Evolutionary conservation across 2,888 invertebrate species (phyloP).

Genomic region (Pollenia griseotomentosa): DNA sequence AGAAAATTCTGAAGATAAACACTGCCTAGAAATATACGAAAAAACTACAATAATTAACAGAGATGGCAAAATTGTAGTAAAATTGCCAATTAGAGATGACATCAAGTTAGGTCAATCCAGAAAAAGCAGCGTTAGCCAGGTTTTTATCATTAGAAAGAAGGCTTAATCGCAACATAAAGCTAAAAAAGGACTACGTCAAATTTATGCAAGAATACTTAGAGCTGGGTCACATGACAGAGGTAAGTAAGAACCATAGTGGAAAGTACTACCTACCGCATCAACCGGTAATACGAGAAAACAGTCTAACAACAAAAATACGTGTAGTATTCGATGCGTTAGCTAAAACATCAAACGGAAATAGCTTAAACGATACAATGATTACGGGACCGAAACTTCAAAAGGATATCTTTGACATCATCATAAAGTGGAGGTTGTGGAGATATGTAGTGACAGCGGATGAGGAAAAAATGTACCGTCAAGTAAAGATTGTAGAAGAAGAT

Average conservation of each 20-base stretch:
- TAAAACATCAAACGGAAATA: neutral
- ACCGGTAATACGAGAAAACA: neutral
- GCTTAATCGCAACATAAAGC: neutral
- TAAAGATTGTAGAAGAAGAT: no score
- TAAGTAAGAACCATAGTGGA: no score
- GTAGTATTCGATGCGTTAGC: no score
- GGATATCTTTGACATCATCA: neutral
- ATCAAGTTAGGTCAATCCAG: neutral
- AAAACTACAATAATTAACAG: no score
- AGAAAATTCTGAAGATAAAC: no score
- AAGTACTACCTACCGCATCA: neutral
- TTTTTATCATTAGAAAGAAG: neutral
- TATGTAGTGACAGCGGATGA: no score
- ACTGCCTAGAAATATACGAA: no score
- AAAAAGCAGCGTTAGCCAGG: no score
- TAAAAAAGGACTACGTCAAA: neutral
- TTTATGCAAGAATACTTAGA: no score
- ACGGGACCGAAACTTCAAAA: neutral
- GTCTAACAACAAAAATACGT: no score
- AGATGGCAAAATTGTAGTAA: neutral
- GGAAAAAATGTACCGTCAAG: no score
- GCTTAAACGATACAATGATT: neutral
- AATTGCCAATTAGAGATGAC: neutral
- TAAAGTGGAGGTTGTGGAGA: neutral
- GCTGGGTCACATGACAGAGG: no score